phyloP scores from a whole-genome alignment of 2,888 invertebrate species.

The Pyrochroa serraticornis region DNA sequence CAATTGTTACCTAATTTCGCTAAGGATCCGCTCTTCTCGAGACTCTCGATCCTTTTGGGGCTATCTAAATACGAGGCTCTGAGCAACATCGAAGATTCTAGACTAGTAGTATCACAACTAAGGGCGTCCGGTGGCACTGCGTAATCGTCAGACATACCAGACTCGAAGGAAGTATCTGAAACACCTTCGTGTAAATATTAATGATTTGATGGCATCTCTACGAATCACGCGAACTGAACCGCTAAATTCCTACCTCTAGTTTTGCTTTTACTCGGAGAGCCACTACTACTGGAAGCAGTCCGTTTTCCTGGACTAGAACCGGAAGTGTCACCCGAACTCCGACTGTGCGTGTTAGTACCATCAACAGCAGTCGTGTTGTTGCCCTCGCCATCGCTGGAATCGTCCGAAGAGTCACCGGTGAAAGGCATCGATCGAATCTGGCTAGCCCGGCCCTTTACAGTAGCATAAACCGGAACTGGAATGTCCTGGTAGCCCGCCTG shows the following conservation, averaged over 20 bases:
- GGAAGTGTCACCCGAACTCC: slow-evolving; percentile 85
- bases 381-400: slow-evolving; percentile 91
- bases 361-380: slow-evolving; percentile 58
- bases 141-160: slow-evolving; percentile 94
- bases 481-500: slow-evolving; percentile 86
- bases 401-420: slow-evolving; percentile 92
- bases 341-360: slow-evolving; percentile 72
- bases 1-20: slow-evolving; percentile 54
- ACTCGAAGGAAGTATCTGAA: slow-evolving; percentile 89
- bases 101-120: slow-evolving; percentile 77
- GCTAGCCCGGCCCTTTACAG: slow-evolving; percentile 94
- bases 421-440: slow-evolving; percentile 96
- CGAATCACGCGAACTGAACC: neutral
- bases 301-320: slow-evolving; percentile 85
- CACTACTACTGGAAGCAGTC: slow-evolving; percentile 70
- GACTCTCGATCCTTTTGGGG: slow-evolving; percentile 71
- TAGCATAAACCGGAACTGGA: slow-evolving; percentile 93
- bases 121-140: slow-evolving; percentile 95
- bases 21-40: slow-evolving; percentile 73
- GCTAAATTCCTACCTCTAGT: slow-evolving; percentile 69
- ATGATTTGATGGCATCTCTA: slow-evolving; percentile 7
- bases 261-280: slow-evolving; percentile 80
- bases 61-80: slow-evolving; percentile 65
- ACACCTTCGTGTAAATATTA: slow-evolving; percentile 58
- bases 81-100: slow-evolving; percentile 77